Conservation (phyloP, 2,797 vertebrate species). For the Megalops cyprinoides region DNA sequence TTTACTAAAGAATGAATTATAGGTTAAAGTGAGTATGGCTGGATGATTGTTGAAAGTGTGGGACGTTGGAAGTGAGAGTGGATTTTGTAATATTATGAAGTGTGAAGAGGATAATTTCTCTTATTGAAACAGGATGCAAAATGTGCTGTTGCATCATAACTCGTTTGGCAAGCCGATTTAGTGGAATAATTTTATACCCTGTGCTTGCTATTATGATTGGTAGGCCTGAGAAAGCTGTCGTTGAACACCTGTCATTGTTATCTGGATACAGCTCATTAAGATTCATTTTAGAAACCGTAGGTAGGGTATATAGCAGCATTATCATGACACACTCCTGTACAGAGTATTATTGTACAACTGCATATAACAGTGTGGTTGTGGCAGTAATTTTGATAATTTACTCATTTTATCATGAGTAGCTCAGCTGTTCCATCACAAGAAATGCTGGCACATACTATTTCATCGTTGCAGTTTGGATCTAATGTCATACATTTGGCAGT, state of each 20-base stretch:
- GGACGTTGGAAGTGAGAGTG: background rate
- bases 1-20: too few species aligned
- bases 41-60: background rate
- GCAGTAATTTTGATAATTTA: background rate
- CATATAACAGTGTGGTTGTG: background rate
- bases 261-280: background rate
- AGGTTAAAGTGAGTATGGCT: too few species aligned
- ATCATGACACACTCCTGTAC: background rate
- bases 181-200: too few species aligned
- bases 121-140: background rate
- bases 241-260: constrained; percentile 60
- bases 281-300: background rate
- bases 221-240: constrained; percentile 40
- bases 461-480: background rate
- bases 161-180: too few species aligned
- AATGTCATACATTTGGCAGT: background rate
- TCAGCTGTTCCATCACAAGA: background rate
- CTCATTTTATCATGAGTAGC: background rate
- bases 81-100: background rate
- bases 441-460: background rate
- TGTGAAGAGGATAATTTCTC: background rate
- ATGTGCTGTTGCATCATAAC: too few species aligned
- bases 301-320: background rate
- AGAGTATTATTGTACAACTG: background rate
- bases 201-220: too few species aligned